A percentile compares a stretch with the other conserved stretches of the same genome.
phyloP scores from a whole-genome alignment of 2,888 invertebrate species.

The Epirrita christyi region DNA sequence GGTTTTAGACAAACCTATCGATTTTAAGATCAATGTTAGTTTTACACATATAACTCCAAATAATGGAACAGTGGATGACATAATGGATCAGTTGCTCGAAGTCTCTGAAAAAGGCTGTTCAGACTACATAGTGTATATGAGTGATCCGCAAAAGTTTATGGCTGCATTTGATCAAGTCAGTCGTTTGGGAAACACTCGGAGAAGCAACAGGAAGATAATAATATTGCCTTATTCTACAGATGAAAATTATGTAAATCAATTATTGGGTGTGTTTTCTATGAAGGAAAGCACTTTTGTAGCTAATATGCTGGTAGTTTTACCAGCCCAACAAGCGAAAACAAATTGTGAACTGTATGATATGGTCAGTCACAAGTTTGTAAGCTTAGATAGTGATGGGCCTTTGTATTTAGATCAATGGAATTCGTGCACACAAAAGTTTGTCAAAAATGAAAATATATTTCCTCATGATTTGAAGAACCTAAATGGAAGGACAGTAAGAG shows the following conservation, averaged over 20 bases:
- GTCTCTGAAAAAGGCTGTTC: slow-evolving; percentile 77
- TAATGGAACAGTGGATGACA: slow-evolving; percentile 38
- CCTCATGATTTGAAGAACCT: slow-evolving; percentile 77
- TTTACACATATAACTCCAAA: slow-evolving; percentile 53
- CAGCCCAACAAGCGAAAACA: slow-evolving; percentile 31
- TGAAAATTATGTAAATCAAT: slow-evolving; percentile 28
- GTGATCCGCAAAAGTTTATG: slow-evolving; percentile 66
- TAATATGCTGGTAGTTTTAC: slow-evolving; percentile 62
- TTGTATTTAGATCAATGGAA: slow-evolving; percentile 70
- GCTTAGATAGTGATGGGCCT: slow-evolving; percentile 53
- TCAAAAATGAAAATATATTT: slow-evolving; percentile 64
- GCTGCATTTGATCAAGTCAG: slow-evolving; percentile 65
- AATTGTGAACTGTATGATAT: slow-evolving; percentile 59
- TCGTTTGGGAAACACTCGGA: slow-evolving; percentile 65
- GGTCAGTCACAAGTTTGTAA: slow-evolving; percentile 73
- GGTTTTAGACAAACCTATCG: slow-evolving; percentile 56
- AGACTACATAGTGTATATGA: slow-evolving; percentile 70
- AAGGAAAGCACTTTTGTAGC: slow-evolving; percentile 62
- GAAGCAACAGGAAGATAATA: slow-evolving; percentile 74
- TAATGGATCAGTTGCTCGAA: slow-evolving; percentile 53
- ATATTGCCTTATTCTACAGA: slow-evolving; percentile 57
- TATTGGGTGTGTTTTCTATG: slow-evolving; percentile 57
- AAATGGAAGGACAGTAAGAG: slow-evolving; percentile 72
- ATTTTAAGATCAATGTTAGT: slow-evolving; percentile 43
- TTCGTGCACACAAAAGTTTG: slow-evolving; percentile 61